These are phyloP conservation scores for Eretmocerus hayati DNA, from an alignment of 2,888 invertebrate genomes.

Conservation along the genomic window DNA sequence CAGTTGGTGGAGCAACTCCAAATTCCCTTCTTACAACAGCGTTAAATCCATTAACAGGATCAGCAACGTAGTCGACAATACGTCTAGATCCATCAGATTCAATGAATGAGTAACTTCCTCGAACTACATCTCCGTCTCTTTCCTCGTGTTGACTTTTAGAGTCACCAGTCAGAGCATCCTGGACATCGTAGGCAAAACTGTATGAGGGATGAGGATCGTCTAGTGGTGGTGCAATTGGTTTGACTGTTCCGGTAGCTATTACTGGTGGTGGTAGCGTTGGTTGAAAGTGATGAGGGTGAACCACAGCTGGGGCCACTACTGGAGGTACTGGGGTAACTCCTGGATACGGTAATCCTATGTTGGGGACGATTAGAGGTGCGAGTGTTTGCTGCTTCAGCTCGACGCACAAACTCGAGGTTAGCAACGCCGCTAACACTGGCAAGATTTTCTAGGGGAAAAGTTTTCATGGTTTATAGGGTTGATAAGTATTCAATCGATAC, in stretches of 20 bases:
- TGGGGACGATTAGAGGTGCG: neutral
- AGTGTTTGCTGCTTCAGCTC: conserved; percentile 3
- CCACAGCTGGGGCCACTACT: neutral
- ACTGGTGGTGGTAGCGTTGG: neutral
- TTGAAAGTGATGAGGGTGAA: neutral
- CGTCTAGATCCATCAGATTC: conserved; percentile 48
- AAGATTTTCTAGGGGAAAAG: no score
- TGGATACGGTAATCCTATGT: no score
- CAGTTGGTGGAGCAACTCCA: conserved; percentile 29
- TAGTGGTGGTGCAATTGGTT: neutral
- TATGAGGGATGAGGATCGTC: conserved; percentile 35
- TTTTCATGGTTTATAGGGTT: no score
- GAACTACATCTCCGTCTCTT: conserved; percentile 40
- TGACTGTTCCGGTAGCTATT: neutral
- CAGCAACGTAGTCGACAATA: conserved; percentile 41
- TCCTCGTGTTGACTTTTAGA: conserved; percentile 39
- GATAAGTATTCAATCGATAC: no score
- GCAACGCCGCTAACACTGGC: conserved; percentile 1
- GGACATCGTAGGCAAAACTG: conserved; percentile 39
- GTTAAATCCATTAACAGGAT: conserved; percentile 40
- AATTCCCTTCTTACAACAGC: conserved; percentile 40
- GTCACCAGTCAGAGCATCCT: conserved; percentile 39
- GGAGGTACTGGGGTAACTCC: neutral
- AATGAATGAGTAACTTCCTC: conserved; percentile 47
- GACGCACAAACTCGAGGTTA: neutral